phyloP scores from a whole-genome alignment of 2,113 vertebrate genomes.

The Megaceryle maxima region DNA sequence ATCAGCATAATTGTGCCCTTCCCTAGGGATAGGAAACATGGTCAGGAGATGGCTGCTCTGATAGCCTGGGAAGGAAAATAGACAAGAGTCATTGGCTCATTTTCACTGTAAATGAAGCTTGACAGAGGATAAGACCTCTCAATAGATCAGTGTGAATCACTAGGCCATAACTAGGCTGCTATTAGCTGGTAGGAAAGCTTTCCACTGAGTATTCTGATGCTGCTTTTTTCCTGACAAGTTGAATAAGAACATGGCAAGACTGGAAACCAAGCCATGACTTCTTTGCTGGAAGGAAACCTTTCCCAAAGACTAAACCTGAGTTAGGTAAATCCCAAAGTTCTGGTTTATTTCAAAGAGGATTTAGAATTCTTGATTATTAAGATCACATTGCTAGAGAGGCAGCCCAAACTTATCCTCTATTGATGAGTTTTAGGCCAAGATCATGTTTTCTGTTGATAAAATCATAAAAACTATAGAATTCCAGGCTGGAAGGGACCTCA shows the following conservation, averaged over 20 bases:
- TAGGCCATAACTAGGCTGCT: slow-evolving; percentile 23
- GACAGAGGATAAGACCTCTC: slow-evolving; percentile 58
- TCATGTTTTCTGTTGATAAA: not conserved
- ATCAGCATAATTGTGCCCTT: slow-evolving; percentile 44
- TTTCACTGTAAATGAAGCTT: slow-evolving; percentile 69
- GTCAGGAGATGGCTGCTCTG: slow-evolving; percentile 27
- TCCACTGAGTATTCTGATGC: not conserved
- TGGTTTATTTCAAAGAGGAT: not conserved
- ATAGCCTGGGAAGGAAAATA: slow-evolving; percentile 53
- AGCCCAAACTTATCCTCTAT: not conserved
- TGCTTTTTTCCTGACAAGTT: not conserved
- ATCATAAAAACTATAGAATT: too few relatives aligned
- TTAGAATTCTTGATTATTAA: not conserved
- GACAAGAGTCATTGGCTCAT: slow-evolving; percentile 54
- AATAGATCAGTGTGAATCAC: slow-evolving; percentile 41
- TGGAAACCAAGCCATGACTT: not conserved
- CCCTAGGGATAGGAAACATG: slow-evolving; percentile 36
- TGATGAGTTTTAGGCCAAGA: not conserved
- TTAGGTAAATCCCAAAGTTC: not conserved
- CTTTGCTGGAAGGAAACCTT: not conserved
- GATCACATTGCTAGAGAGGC: not conserved
- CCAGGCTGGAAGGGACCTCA: too few relatives aligned
- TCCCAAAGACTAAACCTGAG: not conserved
- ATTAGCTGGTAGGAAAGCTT: slow-evolving; percentile 12
- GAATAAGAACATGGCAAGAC: not conserved